Percentiles rank a stretch among this genome's conserved stretches.
Conservation (phyloP, 2,113 vertebrate genomes). For the Nanorana parkeri region DNA sequence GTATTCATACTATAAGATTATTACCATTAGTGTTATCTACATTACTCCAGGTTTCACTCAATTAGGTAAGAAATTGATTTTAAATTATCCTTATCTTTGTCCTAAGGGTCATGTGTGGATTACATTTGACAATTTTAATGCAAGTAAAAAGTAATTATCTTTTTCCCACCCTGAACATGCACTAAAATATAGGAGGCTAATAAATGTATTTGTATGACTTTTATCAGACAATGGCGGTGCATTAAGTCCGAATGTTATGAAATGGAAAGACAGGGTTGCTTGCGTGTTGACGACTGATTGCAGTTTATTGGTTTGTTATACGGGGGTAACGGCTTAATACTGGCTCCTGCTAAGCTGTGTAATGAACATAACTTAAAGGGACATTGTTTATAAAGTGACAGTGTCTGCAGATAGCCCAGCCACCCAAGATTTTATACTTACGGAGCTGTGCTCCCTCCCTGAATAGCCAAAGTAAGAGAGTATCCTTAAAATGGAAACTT, state of each 20-base stretch:
- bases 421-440: too few species aligned
- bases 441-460: too few species aligned
- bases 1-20: constrained; percentile 42
- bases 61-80: constrained; percentile 58
- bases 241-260: not conserved
- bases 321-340: not conserved
- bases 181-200: constrained; percentile 13
- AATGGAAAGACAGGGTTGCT: not conserved
- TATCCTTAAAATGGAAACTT: too few species aligned
- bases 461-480: too few species aligned
- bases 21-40: constrained; percentile 43
- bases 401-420: too few species aligned
- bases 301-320: not conserved
- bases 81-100: constrained; percentile 53
- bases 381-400: too few species aligned
- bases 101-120: constrained; percentile 47
- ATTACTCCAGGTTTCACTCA: constrained; percentile 51
- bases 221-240: not conserved
- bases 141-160: constrained; percentile 50
- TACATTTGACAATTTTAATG: constrained; percentile 49
- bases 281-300: not conserved
- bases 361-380: not conserved
- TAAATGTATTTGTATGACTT: constrained; percentile 22
- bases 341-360: not conserved
- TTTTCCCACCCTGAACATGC: constrained; percentile 27